Evolutionary conservation across 1,140 invertebrate species (phyloP).

Genomic region (Rhopalosiphum padi): DNA sequence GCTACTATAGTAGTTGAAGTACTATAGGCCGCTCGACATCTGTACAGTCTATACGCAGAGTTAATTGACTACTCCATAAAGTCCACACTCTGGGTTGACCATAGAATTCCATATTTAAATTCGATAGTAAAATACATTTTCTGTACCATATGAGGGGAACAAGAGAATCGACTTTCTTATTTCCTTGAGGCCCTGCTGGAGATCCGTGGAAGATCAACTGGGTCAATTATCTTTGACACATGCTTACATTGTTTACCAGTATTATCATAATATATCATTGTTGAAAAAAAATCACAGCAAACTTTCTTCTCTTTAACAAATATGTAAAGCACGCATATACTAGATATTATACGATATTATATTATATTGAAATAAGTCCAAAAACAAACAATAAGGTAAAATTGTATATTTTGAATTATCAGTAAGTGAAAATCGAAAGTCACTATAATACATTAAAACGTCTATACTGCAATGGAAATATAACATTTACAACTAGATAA

Average conservation of each 20-base stretch:
- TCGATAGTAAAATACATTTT: background rate
- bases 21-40: background rate
- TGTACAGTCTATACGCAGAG: background rate
- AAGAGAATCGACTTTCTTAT: slow-evolving; percentile 57
- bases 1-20: background rate
- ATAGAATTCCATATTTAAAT: slow-evolving; percentile 1
- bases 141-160: slow-evolving; percentile 29
- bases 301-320: slow-evolving; percentile 51
- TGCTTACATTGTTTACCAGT: slow-evolving; percentile 43
- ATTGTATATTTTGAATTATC: slow-evolving; percentile 14
- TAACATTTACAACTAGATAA: slow-evolving; percentile 4
- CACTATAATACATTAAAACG: background rate
- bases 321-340: slow-evolving; percentile 26
- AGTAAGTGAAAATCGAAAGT: slow-evolving; percentile 49
- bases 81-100: background rate
- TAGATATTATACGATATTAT: background rate
- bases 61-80: slow-evolving; percentile 3
- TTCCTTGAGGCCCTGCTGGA: slow-evolving; percentile 25
- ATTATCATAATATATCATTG: slow-evolving; percentile 57
- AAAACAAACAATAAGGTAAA: slow-evolving; percentile 29
- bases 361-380: background rate
- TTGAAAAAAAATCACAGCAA: slow-evolving; percentile 21
- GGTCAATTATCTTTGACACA: slow-evolving; percentile 55
- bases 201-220: slow-evolving; percentile 47
- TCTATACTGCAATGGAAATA: background rate